Percentiles rank a stretch among this genome's conserved stretches.
phyloP scores from a whole-genome alignment of 2,113 vertebrate species.

The Psittacara wagleri region DNA sequence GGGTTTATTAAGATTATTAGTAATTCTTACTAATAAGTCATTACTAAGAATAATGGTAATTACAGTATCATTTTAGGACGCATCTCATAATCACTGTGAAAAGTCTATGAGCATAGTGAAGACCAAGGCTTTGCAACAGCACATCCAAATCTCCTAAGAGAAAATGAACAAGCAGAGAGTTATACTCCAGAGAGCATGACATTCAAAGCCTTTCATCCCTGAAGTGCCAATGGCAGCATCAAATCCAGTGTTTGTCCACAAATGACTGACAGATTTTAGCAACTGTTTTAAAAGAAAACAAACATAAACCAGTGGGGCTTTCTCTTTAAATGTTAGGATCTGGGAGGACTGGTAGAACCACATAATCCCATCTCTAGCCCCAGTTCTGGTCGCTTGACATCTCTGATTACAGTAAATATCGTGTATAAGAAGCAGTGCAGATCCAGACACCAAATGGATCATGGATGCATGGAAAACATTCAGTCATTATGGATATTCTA shows the following conservation, averaged over 20 bases:
- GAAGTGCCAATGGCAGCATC: not conserved
- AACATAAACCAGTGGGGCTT: not conserved
- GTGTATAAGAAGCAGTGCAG: not conserved
- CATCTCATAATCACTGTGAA: not conserved
- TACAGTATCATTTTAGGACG: not conserved
- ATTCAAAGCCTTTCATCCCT: not conserved
- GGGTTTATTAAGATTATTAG: conserved; percentile 4
- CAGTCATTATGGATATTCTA: not conserved
- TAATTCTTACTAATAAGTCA: conserved; percentile 20
- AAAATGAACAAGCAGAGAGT: not conserved
- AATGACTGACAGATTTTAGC: not conserved
- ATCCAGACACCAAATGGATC: not conserved
- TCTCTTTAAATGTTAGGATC: not conserved
- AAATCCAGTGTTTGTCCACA: not conserved
- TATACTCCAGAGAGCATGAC: not conserved
- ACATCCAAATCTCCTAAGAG: not conserved
- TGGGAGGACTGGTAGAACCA: not conserved
- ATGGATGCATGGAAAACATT: not conserved
- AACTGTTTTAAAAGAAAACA: not conserved
- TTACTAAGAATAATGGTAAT: conserved; percentile 35
- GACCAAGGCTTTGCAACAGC: not conserved
- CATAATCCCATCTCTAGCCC: not conserved
- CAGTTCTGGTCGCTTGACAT: not conserved
- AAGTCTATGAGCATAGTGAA: not conserved
- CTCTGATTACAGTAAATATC: not conserved